phyloP scores from a whole-genome alignment of 1,140 invertebrate genomes.

The Cotesia typhae region DNA sequence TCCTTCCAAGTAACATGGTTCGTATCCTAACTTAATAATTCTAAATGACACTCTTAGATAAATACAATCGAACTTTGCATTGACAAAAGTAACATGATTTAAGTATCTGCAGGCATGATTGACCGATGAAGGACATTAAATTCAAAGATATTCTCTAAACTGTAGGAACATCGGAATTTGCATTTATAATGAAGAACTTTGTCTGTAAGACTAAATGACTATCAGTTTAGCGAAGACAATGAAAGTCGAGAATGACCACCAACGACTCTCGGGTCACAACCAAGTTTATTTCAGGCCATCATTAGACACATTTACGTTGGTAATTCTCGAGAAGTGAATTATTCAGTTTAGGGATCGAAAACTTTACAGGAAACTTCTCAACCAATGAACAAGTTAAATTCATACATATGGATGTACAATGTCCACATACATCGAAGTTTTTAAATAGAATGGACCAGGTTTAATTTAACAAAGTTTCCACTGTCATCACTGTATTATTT shows the following conservation, averaged over 20 bases:
- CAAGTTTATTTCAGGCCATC: constrained; percentile 27
- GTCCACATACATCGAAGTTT: neutral
- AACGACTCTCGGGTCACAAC: constrained; percentile 26
- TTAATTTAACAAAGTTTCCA: no score
- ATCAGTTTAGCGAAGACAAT: neutral
- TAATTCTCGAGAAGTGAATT: constrained; percentile 40
- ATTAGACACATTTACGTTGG: constrained; percentile 45
- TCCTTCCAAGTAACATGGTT: no score
- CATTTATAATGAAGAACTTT: constrained; percentile 17
- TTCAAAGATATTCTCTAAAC: no score
- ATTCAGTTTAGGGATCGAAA: constrained; percentile 30
- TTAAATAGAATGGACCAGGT: neutral
- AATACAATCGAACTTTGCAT: no score
- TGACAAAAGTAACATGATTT: no score
- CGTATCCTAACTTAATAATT: no score
- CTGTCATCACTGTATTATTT: neutral
- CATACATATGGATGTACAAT: constrained; percentile 35
- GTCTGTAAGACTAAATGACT: neutral
- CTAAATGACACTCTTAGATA: no score
- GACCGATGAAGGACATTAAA: no score
- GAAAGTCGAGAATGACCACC: constrained; percentile 11
- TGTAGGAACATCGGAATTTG: neutral
- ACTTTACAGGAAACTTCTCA: constrained; percentile 34
- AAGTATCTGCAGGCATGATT: no score
- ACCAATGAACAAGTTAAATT: constrained; percentile 31